phyloP scores from a whole-genome alignment of 2,888 invertebrate species.

The Ectropis crepuscularia region DNA sequence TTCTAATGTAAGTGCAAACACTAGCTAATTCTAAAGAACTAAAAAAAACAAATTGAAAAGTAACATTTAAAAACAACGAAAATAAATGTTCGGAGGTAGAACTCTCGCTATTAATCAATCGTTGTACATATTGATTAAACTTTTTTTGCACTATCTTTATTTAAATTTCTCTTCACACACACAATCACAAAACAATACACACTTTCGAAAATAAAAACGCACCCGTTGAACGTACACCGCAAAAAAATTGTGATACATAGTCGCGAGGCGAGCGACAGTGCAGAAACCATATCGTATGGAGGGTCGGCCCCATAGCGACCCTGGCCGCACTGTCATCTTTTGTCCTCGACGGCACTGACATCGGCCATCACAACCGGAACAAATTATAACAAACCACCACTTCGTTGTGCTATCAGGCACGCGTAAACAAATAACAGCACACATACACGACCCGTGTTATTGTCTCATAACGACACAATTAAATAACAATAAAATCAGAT shows the following conservation, averaged over 20 bases:
- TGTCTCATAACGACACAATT: conserved; percentile 37
- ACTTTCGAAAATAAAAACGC: neutral
- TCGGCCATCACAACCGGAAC: conserved; percentile 51
- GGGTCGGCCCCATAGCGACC: conserved; percentile 42
- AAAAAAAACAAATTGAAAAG: too few species aligned
- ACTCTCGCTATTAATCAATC: too few species aligned
- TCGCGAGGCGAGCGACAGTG: conserved; percentile 44
- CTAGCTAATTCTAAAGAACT: too few species aligned
- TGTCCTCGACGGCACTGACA: conserved; percentile 61
- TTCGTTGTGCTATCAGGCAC: conserved; percentile 38
- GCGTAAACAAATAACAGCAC: conserved; percentile 36
- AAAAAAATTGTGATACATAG: conserved; percentile 61
- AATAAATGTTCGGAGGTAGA: too few species aligned
- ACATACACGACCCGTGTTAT: conserved; percentile 30
- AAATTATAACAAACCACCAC: conserved; percentile 26
- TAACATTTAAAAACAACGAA: too few species aligned
- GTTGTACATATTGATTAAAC: too few species aligned
- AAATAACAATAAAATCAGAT: conserved; percentile 33
- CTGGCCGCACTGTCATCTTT: conserved; percentile 62
- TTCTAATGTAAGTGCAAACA: too few species aligned
- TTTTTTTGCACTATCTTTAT: too few species aligned
- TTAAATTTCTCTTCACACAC: too few species aligned
- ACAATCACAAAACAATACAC: too few species aligned
- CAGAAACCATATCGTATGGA: conserved; percentile 49
- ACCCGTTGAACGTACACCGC: conserved; percentile 64